Percentiles rank a stretch among this genome's conserved stretches.
Evolutionary conservation across 2,888 invertebrate species (phyloP).

Genomic region (Dasysyrphus albostriatus): DNA sequence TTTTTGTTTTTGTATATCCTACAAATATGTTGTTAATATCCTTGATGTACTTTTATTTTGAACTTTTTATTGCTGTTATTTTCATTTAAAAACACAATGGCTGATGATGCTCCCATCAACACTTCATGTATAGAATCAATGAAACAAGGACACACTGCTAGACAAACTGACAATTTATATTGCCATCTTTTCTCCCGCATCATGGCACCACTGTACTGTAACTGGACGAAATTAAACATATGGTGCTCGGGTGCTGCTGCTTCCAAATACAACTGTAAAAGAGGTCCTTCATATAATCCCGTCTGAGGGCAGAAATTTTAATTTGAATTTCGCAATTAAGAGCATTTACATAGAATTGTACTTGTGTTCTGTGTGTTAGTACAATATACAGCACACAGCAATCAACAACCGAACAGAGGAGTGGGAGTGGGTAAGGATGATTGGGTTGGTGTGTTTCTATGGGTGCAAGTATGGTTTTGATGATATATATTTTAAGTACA

Average conservation of each 20-base stretch:
- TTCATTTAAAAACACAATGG: constrained; percentile 38
- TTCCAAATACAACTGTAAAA: constrained; percentile 24
- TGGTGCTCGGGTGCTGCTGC: constrained; percentile 10
- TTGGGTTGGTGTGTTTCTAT: background rate
- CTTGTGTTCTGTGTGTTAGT: constrained; percentile 25
- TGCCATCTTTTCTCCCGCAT: background rate
- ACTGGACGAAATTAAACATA: constrained; percentile 44
- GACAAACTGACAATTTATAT: constrained; percentile 8
- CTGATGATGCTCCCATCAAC: constrained; percentile 32
- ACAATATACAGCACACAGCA: constrained; percentile 22
- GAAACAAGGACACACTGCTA: constrained; percentile 27
- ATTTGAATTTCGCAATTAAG: constrained; percentile 70
- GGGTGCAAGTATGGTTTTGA: background rate
- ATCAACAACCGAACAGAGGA: constrained; percentile 46
- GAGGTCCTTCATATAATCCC: constrained; percentile 63
- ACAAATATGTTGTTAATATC: background rate
- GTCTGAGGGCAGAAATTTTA: constrained; percentile 68
- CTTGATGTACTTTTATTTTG: constrained; percentile 9
- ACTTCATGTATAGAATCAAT: constrained; percentile 33
- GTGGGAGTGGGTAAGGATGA: background rate
- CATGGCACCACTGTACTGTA: background rate
- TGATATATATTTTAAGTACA: constrained; percentile 38
- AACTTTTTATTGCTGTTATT: constrained; percentile 43
- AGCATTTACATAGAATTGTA: constrained; percentile 59
- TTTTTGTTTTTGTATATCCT: background rate